Evolutionary conservation across 2,888 invertebrate species (phyloP).

Genomic region (Diaperis boleti): DNA sequence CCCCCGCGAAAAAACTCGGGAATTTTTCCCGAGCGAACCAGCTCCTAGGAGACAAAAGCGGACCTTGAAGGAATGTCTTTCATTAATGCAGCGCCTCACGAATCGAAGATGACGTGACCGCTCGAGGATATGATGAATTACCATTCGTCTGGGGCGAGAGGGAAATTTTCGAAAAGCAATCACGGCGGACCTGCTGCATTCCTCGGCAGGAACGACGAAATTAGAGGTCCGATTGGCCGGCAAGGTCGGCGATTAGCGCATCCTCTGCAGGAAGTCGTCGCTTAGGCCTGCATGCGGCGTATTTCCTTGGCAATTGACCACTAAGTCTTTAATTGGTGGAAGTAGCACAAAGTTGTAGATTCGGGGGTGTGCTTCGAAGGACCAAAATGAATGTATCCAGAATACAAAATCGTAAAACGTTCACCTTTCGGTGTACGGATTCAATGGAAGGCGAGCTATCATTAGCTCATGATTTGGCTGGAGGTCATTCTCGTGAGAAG

Average conservation of each 20-base stretch:
- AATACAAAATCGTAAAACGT: no score
- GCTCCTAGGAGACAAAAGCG: neutral
- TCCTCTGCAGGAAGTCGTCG: conserved; percentile 51
- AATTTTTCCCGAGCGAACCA: neutral
- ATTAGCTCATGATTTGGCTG: no score
- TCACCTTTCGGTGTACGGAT: no score
- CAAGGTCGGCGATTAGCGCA: conserved; percentile 50
- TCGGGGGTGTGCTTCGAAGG: no score
- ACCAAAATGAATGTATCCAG: no score
- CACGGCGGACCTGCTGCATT: conserved; percentile 21
- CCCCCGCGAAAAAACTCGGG: neutral
- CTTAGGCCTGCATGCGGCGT: conserved; percentile 40
- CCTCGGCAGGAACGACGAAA: conserved; percentile 40
- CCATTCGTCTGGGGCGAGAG: conserved; percentile 1
- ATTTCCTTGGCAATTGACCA: conserved; percentile 1
- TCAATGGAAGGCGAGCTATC: no score
- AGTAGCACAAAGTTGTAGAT: neutral
- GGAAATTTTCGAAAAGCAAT: conserved; percentile 4
- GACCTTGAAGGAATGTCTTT: conserved; percentile 4
- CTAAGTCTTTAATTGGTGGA: neutral
- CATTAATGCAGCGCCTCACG: conserved; percentile 1
- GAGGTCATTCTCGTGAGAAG: no score
- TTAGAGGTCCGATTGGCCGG: conserved; percentile 49
- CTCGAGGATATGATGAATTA: conserved; percentile 17
- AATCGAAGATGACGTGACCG: conserved; percentile 12